Percentiles rank a stretch among this genome's conserved stretches.
phyloP scores from a whole-genome alignment of 1,140 invertebrate genomes.

The Brachionus asplanchnoidis region DNA sequence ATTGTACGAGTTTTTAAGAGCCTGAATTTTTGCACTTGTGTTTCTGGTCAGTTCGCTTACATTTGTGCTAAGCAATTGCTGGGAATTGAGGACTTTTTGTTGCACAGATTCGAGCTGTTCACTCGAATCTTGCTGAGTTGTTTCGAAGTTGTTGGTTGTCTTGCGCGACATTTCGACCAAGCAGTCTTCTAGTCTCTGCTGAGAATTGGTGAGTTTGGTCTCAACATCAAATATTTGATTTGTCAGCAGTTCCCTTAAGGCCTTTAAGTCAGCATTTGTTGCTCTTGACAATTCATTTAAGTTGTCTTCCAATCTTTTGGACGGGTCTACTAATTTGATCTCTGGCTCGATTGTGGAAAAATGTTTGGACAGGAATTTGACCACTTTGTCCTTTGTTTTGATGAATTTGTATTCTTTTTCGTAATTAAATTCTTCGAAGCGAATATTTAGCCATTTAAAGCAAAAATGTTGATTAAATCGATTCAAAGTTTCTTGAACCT shows the following conservation, averaged over 20 bases:
- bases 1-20: conserved; percentile 8
- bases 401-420: conserved; percentile 31
- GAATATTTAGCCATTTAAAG: conserved; percentile 9
- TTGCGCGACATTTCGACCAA: conserved; percentile 34
- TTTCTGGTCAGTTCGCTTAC: neutral
- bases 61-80: neutral
- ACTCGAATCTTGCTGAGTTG: conserved; percentile 24
- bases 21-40: neutral
- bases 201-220: conserved; percentile 26
- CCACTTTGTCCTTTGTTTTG: neutral
- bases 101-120: conserved; percentile 1
- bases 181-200: conserved; percentile 36
- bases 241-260: neutral
- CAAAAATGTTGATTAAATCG: conserved; percentile 15
- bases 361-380: neutral
- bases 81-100: neutral
- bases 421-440: conserved; percentile 12
- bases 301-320: conserved; percentile 32
- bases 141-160: conserved; percentile 36
- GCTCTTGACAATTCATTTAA: neutral
- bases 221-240: conserved; percentile 33
- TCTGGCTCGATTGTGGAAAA: conserved; percentile 23
- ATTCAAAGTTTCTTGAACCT: conserved; percentile 32
- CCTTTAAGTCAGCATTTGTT: conserved; percentile 34
- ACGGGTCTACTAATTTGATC: conserved; percentile 19